phyloP scores from a whole-genome alignment of 2,797 vertebrate species.

The Amniataba percoides region DNA sequence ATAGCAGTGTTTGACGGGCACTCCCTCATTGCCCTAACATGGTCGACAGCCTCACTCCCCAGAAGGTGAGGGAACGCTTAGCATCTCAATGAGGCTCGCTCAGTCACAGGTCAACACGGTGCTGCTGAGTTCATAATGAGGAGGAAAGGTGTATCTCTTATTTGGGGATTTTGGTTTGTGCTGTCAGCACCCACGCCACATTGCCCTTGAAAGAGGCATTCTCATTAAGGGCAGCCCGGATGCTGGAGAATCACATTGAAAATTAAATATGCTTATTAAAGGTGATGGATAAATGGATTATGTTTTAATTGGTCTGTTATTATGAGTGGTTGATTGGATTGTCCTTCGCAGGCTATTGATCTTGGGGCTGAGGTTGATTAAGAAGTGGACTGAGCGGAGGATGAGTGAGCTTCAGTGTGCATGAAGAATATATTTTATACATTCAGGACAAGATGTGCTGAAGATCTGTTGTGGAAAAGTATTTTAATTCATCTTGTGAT shows the following conservation, averaged over 20 bases:
- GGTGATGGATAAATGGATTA: constrained; percentile 83
- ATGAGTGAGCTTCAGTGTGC: constrained; percentile 51
- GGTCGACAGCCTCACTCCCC: constrained; percentile 59
- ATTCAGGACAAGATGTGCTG: constrained; percentile 34
- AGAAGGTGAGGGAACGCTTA: constrained; percentile 63
- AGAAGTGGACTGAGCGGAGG: constrained; percentile 63
- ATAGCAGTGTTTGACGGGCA: constrained; percentile 71
- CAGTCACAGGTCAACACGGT: constrained; percentile 69
- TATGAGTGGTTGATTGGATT: constrained; percentile 81
- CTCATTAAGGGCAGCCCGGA: constrained; percentile 71
- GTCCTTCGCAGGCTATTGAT: constrained; percentile 84
- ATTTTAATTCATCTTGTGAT: constrained; percentile 34
- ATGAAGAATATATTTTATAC: constrained; percentile 45
- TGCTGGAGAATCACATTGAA: constrained; percentile 67
- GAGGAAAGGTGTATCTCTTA: constrained; percentile 58
- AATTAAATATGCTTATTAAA: constrained; percentile 83
- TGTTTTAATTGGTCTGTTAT: constrained; percentile 81
- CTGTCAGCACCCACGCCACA: constrained; percentile 43
- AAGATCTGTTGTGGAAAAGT: constrained; percentile 34
- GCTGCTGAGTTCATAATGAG: constrained; percentile 73
- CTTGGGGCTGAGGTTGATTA: constrained; percentile 75
- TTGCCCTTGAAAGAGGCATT: constrained; percentile 71
- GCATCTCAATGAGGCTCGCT: constrained; percentile 76
- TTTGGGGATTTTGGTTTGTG: constrained; percentile 58
- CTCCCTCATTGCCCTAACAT: constrained; percentile 75